Base-by-base conservation (phyloP, 2,113 vertebrate species). In the Sebastes schlegelii region DNA sequence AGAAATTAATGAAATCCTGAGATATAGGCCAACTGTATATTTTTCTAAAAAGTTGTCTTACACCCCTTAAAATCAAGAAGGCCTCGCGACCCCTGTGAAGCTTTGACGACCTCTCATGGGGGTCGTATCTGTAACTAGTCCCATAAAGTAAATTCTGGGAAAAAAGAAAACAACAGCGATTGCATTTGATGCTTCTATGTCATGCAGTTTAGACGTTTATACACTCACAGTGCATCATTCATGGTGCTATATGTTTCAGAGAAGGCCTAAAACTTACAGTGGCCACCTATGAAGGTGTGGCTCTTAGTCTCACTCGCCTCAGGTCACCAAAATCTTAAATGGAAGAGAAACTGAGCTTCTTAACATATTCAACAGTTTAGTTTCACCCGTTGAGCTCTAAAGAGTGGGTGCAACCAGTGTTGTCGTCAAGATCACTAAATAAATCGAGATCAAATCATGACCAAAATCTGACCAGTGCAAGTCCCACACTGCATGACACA, bases 321-420 rank as follows among this genome's bases (percentile, higher is more conserved):
- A 40, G 19, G 48, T 14, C 48, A 67, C 3, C 8, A 74, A 70
- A 60, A 45, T 23, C 6, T 17, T 10, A 6, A 60, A 74, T 48
- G 26, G 34, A 52, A 49, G 34, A 79, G 62, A 77, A 74, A 82
- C 72, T 19, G n/a, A 55, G 34, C 34, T 75, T 0, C 2, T 89
- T 84, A 58, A 57, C 66, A 88, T 63, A 34, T 54, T 3, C 5
- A 75, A 62, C 40, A 54, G 23, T 23, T 71, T 21, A 61, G 86
- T 89, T 88, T 90, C 79, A 84, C 52, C 51, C 51, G 58, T 1
- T 66, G 42, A 48, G 11, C 46, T 51, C 11, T 13, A 45, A 58
- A 72, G 74, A 16, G 34, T 34, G 34, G 34, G 34, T 34, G 34
- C 34, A 34, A 34, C 34, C 34, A 34, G 34, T 34, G 34, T 34